Conservation (phyloP, 2,113 vertebrate species). For the Clarias macrocephalus region DNA sequence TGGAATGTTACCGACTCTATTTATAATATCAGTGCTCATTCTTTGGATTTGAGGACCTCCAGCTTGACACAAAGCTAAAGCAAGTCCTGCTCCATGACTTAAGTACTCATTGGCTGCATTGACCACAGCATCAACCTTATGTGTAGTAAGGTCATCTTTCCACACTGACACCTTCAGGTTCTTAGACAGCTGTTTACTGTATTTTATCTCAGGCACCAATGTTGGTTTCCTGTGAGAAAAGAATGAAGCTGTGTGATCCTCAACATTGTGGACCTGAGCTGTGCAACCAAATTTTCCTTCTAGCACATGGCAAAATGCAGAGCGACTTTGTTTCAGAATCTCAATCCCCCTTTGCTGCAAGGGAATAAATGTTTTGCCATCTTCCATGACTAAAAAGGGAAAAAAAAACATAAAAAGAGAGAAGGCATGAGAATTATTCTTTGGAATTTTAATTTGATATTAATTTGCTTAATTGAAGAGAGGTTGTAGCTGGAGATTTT, state of each 20-base stretch:
- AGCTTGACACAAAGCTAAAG: slow-evolving; percentile 69
- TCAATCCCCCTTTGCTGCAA: slow-evolving; percentile 42
- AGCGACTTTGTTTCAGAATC: slow-evolving; percentile 55
- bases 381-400: background rate
- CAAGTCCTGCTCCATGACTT: slow-evolving; percentile 74
- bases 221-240: background rate
- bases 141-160: slow-evolving; percentile 80
- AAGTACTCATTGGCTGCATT: slow-evolving; percentile 83
- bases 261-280: slow-evolving; percentile 42
- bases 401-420: background rate
- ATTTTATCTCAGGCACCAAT: slow-evolving; percentile 52
- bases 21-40: no score
- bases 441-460: background rate
- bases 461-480: background rate
- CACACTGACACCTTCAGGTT: slow-evolving; percentile 75
- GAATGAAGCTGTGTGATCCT: fast-evolving
- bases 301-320: slow-evolving; percentile 64
- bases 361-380: background rate
- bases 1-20: slow-evolving; percentile 45
- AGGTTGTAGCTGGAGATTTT: background rate
- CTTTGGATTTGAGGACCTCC: slow-evolving; percentile 75
- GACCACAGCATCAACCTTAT: slow-evolving; percentile 76
- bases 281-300: slow-evolving; percentile 74
- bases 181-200: slow-evolving; percentile 46
- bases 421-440: background rate